Base-by-base conservation (phyloP, 37 sponge, comb jelly and placozoan species). In the Crambe crambe region DNA sequence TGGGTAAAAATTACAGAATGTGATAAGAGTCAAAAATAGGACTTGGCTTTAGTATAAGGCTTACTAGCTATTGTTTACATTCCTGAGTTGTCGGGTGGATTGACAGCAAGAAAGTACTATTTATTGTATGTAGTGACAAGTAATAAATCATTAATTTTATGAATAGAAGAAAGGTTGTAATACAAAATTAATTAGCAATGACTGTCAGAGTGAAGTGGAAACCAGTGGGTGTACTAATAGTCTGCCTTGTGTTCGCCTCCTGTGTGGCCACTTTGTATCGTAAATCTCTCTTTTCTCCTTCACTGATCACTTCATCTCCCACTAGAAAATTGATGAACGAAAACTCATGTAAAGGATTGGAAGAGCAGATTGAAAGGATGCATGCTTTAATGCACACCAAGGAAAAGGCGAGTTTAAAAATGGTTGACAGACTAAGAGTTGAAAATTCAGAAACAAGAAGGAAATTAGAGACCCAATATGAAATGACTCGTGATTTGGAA, bases 401-500 rank as follows among this genome's bases (percentile, higher is more conserved):
- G 1, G 87, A 86, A 30, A 34, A 80, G 56, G 51, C 73, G 68
- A 34, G 58, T 40, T 3, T 17, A 36, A 72, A 72, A 20, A 68
- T 61, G 2, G 17, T 80, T 30, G 87, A 86, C 21, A 66, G 87
- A 1, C 34, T 79, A 58, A 72, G 80, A 56, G 58, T 51, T 22
- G 75, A 86, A 42, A 79, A 42, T 64, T 31, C 58, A 29, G 87
- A 86, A 27, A 63, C 68, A 2, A 71, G 56, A 37, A 25, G 81
- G 26, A 72, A 77, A 37, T 64, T 89, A 23, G 84, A 83, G 20
- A 74, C 77, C 18, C 89, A 89, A 36, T 25, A 60, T 72, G 56
- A 58, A 0, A 5, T 74, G 20, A 58, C 79, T 10, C 44, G 65
- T 21, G 84, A 83, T 26, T 42, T 89, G 40, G 89, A 89, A 44